Percentiles rank a stretch among this genome's conserved stretches.
Evolutionary conservation across 2,888 invertebrate species (phyloP).

Genomic region (Globia sparganii): DNA sequence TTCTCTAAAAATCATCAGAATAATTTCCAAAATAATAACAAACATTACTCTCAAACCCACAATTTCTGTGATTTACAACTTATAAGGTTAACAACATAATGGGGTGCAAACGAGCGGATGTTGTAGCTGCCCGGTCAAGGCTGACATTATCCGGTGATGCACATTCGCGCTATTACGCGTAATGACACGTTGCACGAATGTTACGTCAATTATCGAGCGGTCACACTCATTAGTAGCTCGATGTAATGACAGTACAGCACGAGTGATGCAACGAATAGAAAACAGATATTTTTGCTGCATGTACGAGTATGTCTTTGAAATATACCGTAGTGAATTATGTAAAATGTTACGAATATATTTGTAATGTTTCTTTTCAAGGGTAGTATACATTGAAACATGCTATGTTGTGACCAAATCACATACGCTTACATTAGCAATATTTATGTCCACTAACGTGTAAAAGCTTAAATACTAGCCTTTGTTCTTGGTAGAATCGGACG

Average conservation of each 20-base stretch:
- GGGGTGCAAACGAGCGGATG: slow-evolving; percentile 50
- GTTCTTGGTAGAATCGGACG: slow-evolving; percentile 18
- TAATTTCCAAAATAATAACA: slow-evolving; percentile 6
- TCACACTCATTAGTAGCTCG: slow-evolving; percentile 35
- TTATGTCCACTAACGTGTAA: not conserved
- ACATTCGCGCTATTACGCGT: slow-evolving; percentile 39
- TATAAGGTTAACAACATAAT: slow-evolving; percentile 32
- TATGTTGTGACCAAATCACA: not conserved
- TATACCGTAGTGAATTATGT: not conserved
- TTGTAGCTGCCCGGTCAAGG: slow-evolving; percentile 51
- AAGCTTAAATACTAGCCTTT: slow-evolving; percentile 1
- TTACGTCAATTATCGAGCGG: slow-evolving; percentile 61
- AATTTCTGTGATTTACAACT: slow-evolving; percentile 14
- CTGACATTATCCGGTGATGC: slow-evolving; percentile 37
- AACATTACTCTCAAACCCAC: not conserved
- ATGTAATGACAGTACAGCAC: slow-evolving; percentile 40
- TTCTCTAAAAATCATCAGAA: not conserved
- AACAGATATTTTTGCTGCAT: not conserved
- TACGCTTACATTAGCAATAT: not conserved
- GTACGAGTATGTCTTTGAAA: not conserved
- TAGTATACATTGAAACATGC: not conserved
- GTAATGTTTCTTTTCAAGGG: not conserved
- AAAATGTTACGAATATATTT: not conserved
- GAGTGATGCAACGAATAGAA: slow-evolving; percentile 7
- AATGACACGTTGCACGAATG: slow-evolving; percentile 49